These are phyloP conservation scores for Ibycter americanus DNA, from an alignment of 2,797 vertebrate species.

Conservation along the genomic window DNA sequence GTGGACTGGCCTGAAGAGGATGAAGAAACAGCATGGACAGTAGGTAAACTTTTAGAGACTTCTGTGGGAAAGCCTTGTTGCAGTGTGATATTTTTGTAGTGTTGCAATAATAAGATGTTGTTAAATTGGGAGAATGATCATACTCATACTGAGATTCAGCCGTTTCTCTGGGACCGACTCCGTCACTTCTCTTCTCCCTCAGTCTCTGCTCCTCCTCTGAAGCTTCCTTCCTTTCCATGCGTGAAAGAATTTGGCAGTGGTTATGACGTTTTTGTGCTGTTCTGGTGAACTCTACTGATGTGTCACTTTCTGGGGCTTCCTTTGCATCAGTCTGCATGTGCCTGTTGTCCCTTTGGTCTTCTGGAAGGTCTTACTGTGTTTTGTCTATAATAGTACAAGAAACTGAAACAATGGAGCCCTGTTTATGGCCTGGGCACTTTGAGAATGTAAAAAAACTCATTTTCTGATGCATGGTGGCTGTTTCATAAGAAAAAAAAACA, in stretches of 20 bases:
- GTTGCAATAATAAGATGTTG: no score
- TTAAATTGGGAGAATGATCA: no score
- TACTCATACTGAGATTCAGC: no score
- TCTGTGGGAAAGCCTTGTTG: no score
- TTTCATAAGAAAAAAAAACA: background rate
- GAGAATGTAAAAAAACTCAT: rapidly evolving
- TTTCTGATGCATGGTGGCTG: background rate
- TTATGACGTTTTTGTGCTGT: background rate
- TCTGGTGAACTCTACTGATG: background rate
- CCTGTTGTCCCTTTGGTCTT: background rate
- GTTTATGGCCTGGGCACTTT: background rate
- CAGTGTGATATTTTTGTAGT: no score
- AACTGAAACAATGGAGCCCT: background rate
- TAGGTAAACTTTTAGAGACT: no score
- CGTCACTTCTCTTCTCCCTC: background rate
- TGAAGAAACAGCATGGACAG: no score
- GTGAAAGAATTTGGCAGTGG: background rate
- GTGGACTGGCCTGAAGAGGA: no score
- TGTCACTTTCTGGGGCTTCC: background rate
- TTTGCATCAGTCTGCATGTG: rapidly evolving
- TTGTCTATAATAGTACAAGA: background rate
- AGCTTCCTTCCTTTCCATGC: background rate
- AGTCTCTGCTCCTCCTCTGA: background rate
- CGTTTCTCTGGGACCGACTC: no score
- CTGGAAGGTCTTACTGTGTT: background rate